phyloP scores from a whole-genome alignment of 2,888 invertebrate species.

The Lepidonotus clava region DNA sequence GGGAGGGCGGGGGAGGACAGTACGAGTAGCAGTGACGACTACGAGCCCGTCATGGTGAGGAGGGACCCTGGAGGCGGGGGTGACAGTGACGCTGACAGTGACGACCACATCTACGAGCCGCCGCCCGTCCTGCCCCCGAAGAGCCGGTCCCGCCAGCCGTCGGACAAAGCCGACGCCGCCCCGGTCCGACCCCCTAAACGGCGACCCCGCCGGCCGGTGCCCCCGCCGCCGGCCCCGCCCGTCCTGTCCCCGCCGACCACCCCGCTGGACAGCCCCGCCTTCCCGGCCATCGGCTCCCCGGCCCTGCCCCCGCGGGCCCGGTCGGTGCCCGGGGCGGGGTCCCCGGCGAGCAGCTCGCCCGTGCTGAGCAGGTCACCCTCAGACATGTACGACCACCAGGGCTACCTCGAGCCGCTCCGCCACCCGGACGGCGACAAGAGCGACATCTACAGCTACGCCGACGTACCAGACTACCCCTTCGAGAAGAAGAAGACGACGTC shows the following conservation, averaged over 20 bases:
- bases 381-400: constrained; percentile 22
- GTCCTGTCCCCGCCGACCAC: constrained; percentile 6
- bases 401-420: constrained; percentile 15
- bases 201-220: background rate
- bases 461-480: constrained; percentile 15
- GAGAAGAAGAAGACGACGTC: background rate
- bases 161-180: background rate
- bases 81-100: background rate
- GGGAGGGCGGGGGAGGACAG: background rate
- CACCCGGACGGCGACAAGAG: background rate
- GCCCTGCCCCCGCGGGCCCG: background rate
- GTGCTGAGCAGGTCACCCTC: background rate
- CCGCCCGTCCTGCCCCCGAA: constrained; percentile 4
- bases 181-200: constrained; percentile 31
- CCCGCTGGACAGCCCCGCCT: background rate
- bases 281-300: background rate
- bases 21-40: constrained; percentile 1
- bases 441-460: constrained; percentile 36
- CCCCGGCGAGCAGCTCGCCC: background rate
- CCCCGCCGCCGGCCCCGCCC: background rate
- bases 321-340: background rate
- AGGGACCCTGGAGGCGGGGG: background rate
- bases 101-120: constrained; percentile 33
- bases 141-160: background rate
- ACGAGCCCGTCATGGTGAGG: background rate